These are phyloP conservation scores for Phalera bucephala DNA, from an alignment of 2,888 invertebrate genomes.

Conservation along the genomic window DNA sequence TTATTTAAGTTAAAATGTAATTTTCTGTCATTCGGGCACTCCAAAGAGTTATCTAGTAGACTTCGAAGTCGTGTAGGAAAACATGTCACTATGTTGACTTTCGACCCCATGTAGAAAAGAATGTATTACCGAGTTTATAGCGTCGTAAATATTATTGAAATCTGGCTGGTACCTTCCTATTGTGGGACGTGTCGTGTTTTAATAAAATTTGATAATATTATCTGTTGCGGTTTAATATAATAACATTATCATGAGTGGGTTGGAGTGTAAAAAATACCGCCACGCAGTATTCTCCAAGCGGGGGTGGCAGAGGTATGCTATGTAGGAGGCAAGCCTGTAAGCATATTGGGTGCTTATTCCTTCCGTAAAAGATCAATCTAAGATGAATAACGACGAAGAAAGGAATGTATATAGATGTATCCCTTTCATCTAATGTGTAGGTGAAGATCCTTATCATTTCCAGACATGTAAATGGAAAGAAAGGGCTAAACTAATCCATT, in stretches of 20 bases:
- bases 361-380: too few species aligned
- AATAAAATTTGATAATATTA: slow-evolving; percentile 6
- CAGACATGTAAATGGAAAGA: too few species aligned
- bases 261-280: too few species aligned
- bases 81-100: slow-evolving; percentile 57
- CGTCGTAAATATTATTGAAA: slow-evolving; percentile 23
- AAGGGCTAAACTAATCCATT: too few species aligned
- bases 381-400: too few species aligned
- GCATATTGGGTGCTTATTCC: too few species aligned
- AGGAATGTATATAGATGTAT: too few species aligned
- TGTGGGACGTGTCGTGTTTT: slow-evolving; percentile 14
- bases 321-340: background rate
- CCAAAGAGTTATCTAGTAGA: slow-evolving; percentile 28
- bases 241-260: too few species aligned
- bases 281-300: too few species aligned
- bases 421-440: too few species aligned
- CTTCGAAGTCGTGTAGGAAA: slow-evolving; percentile 36
- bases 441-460: too few species aligned
- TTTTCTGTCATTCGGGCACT: slow-evolving; percentile 69
- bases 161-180: slow-evolving; percentile 9
- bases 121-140: slow-evolving; percentile 20
- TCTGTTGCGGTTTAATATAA: slow-evolving; percentile 10
- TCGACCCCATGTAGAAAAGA: slow-evolving; percentile 37
- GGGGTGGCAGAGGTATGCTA: too few species aligned
- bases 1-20: slow-evolving; percentile 72